Conservation (phyloP, 2,888 invertebrate species). For the Nysson spinosus region DNA sequence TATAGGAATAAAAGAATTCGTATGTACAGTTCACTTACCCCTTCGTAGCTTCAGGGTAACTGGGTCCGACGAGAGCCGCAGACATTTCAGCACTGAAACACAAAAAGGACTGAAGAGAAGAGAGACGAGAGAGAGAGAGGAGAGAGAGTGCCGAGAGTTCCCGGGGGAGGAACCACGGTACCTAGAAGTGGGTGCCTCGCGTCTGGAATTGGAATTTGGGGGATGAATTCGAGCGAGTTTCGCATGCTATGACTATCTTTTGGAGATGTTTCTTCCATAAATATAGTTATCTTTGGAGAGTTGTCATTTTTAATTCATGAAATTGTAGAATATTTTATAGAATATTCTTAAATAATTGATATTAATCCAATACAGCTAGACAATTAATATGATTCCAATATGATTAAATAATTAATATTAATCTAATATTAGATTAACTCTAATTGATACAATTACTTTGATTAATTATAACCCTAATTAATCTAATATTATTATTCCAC, state of each 20-base stretch:
- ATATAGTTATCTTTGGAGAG: no score
- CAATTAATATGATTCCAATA: no score
- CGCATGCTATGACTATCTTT: slow-evolving; percentile 35
- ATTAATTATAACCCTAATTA: no score
- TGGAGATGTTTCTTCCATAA: slow-evolving; percentile 13
- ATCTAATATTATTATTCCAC: no score
- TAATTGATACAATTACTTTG: no score
- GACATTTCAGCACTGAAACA: slow-evolving; percentile 94
- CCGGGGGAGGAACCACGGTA: slow-evolving; percentile 1
- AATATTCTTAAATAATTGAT: no score
- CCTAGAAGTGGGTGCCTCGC: slow-evolving; percentile 43
- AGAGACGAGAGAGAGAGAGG: slow-evolving; percentile 2
- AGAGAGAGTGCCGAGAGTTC: slow-evolving; percentile 1
- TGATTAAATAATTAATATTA: no score
- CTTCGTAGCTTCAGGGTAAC: slow-evolving; percentile 93
- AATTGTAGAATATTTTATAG: no score
- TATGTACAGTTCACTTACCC: slow-evolving; percentile 82
- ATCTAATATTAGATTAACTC: no score
- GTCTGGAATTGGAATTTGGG: slow-evolving; percentile 53
- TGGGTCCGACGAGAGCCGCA: slow-evolving; percentile 93
- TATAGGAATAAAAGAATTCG: slow-evolving; percentile 46
- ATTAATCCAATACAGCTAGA: no score
- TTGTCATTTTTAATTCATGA: no score
- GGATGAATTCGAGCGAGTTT: slow-evolving; percentile 39
- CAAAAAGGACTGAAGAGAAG: slow-evolving; percentile 34